phyloP scores from a whole-genome alignment of 30 jellyfish, hydroid and myxozoan genomes.

The Mastigias papua region DNA sequence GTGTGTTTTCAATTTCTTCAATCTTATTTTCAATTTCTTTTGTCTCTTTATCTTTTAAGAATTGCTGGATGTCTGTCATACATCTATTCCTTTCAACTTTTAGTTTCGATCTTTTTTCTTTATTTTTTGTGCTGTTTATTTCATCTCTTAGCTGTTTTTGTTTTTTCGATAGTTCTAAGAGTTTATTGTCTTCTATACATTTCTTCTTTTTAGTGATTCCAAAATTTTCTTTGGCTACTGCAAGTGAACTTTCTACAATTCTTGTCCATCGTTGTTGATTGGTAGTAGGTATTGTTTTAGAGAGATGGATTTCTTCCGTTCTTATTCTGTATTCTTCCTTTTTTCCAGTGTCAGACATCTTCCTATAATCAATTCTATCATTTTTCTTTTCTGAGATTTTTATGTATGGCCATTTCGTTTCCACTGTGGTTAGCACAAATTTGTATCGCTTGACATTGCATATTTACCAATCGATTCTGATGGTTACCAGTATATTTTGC shows the following conservation, averaged over 20 bases:
- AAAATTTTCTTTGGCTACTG: constrained; percentile 15
- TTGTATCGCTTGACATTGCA: constrained; percentile 34
- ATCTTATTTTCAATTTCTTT: constrained; percentile 7
- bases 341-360: constrained; percentile 10
- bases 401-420: constrained; percentile 15
- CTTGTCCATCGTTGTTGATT: constrained; percentile 31
- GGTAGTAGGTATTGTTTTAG: background rate
- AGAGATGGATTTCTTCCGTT: constrained; percentile 9
- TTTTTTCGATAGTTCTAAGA: constrained; percentile 35
- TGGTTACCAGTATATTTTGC: constrained; percentile 37
- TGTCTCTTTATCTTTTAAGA: no score
- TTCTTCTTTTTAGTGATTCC: constrained; percentile 27
- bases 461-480: constrained; percentile 19
- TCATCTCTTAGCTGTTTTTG: constrained; percentile 13
- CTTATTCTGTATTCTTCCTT: constrained; percentile 1
- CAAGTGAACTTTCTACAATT: constrained; percentile 44
- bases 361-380: constrained; percentile 8
- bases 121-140: constrained; percentile 27
- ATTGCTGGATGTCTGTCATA: no score
- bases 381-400: constrained; percentile 8
- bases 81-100: background rate
- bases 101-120: constrained; percentile 21
- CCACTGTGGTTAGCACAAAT: constrained; percentile 26
- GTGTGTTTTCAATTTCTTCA: constrained; percentile 43
- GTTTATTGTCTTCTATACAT: constrained; percentile 20